These are phyloP conservation scores for Ciconia maguari DNA, from an alignment of 2,113 vertebrate genomes.

Conservation along the genomic window DNA sequence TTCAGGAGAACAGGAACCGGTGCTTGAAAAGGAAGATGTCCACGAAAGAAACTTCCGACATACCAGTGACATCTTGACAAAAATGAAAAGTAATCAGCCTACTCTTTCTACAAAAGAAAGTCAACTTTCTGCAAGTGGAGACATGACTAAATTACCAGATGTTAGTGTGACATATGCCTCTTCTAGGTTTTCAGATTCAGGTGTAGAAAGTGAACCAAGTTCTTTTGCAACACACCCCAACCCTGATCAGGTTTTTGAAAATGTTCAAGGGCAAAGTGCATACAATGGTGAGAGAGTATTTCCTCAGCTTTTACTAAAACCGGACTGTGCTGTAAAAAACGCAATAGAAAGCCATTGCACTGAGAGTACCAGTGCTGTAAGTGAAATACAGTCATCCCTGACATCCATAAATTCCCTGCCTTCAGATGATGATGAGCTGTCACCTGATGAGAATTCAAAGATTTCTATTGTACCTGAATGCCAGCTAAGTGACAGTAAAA, in stretches of 20 bases:
- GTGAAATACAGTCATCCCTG: slow-evolving; percentile 94
- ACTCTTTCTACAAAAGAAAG: slow-evolving; percentile 66
- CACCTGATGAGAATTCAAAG: slow-evolving; percentile 83
- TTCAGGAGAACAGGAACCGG: slow-evolving; percentile 51
- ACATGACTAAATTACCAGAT: slow-evolving; percentile 81
- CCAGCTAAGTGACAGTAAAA: slow-evolving; percentile 75
- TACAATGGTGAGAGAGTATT: slow-evolving; percentile 74
- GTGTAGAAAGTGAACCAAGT: slow-evolving; percentile 94
- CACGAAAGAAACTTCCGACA: slow-evolving; percentile 46
- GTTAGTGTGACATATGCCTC: slow-evolving; percentile 78
- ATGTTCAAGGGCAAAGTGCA: slow-evolving; percentile 61
- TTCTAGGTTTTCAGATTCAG: slow-evolving; percentile 94
- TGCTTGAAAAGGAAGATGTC: slow-evolving; percentile 67
- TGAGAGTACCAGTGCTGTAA: slow-evolving; percentile 88
- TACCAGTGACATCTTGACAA: slow-evolving; percentile 52
- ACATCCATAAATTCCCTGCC: slow-evolving; percentile 98
- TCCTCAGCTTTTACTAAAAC: slow-evolving; percentile 78
- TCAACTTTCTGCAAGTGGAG: slow-evolving; percentile 74
- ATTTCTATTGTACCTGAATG: slow-evolving; percentile 70
- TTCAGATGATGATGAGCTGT: slow-evolving; percentile 88
- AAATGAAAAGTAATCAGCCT: slow-evolving; percentile 59
- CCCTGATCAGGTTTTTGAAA: slow-evolving; percentile 69
- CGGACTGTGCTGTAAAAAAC: slow-evolving; percentile 73
- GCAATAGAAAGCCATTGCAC: slow-evolving; percentile 79
- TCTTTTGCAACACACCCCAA: slow-evolving; percentile 87